Conservation (phyloP, 2,888 invertebrate genomes). For the Balanococcus diminutus region DNA sequence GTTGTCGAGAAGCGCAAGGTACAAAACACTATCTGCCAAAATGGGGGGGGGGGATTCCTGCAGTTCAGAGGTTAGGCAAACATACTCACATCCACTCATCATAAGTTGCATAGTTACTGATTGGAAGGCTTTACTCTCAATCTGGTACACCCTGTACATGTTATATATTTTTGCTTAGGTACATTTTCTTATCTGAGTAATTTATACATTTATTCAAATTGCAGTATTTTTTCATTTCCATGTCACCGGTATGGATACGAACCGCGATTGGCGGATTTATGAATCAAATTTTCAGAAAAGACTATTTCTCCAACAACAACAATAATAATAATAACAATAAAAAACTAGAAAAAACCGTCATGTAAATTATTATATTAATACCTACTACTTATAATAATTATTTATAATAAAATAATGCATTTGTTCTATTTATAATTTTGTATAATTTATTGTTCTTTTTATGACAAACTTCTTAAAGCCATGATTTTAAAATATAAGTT, state of each 20-base stretch:
- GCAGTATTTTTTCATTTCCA: constrained; percentile 66
- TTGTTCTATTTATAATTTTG: neutral
- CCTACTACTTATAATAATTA: too few species aligned
- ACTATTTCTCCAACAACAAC: constrained; percentile 65
- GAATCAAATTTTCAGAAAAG: constrained; percentile 68
- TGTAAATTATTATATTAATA: constrained; percentile 8
- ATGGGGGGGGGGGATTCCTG: too few species aligned
- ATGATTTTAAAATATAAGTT: neutral
- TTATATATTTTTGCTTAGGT: neutral
- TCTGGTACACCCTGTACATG: too few species aligned
- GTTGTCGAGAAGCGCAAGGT: too few species aligned
- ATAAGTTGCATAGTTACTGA: too few species aligned
- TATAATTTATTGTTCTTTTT: constrained; percentile 7
- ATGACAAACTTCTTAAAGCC: neutral
- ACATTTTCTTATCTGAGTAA: constrained; percentile 49
- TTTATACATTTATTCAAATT: too few species aligned
- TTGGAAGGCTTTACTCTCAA: too few species aligned
- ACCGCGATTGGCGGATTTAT: constrained; percentile 68
- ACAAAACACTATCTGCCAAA: too few species aligned
- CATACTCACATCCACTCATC: too few species aligned
- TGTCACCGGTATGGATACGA: constrained; percentile 71
- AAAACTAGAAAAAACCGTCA: constrained; percentile 11
- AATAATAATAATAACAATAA: too few species aligned
- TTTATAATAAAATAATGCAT: neutral
- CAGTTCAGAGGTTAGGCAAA: too few species aligned